phyloP scores from a whole-genome alignment of 2,797 vertebrate genomes.

The Etheostoma nigrum region DNA sequence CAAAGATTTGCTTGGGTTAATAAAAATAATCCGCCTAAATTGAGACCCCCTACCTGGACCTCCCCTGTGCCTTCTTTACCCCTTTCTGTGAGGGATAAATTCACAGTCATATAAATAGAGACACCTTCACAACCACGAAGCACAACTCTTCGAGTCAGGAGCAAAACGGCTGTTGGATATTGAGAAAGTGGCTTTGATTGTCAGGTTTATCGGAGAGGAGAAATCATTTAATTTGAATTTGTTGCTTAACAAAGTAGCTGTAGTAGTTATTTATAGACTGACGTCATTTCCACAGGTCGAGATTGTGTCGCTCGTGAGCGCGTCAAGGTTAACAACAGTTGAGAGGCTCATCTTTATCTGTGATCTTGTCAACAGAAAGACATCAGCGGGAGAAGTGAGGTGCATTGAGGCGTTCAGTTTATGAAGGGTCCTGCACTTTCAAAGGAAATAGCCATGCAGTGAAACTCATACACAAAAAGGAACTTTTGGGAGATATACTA shows the following conservation, averaged over 20 bases:
- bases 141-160: constrained; percentile 46
- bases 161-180: constrained; percentile 39
- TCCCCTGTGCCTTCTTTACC: constrained; percentile 77
- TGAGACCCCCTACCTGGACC: constrained; percentile 81
- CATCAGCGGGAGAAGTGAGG: constrained; percentile 51
- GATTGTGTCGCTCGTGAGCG: constrained; percentile 64
- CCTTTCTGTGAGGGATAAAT: constrained; percentile 80
- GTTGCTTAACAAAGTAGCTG: constrained; percentile 23
- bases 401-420: constrained; percentile 30
- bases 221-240: constrained; percentile 18
- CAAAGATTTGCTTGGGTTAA: constrained; percentile 85
- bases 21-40: constrained; percentile 84
- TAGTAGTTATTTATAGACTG: constrained; percentile 54
- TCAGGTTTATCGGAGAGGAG: constrained; percentile 22
- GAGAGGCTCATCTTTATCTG: constrained; percentile 81
- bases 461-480: constrained; percentile 42
- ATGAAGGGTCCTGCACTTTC: constrained; percentile 35
- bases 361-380: constrained; percentile 75
- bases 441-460: constrained; percentile 50
- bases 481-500: constrained; percentile 32
- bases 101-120: constrained; percentile 80
- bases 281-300: constrained; percentile 74
- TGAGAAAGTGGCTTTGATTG: constrained; percentile 13
- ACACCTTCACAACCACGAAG: constrained; percentile 54
- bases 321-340: constrained; percentile 78